Evolutionary conservation across 2,113 vertebrate species (phyloP), one percentile per base, ranked within the genome.

Genomic region (Hirundichthys speculiger): DNA sequence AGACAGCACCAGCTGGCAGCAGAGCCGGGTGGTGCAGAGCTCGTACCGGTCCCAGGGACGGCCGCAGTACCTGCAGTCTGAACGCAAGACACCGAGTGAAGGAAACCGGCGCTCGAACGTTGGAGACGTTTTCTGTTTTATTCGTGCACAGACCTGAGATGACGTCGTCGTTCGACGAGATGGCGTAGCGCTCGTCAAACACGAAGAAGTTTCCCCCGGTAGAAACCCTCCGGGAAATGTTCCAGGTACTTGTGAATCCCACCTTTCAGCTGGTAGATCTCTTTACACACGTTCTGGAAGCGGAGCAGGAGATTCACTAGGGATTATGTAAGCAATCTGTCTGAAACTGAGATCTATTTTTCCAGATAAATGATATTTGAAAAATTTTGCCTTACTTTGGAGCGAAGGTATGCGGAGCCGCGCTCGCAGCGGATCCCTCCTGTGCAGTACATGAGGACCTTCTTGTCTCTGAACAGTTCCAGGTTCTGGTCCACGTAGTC

Each of bases 171-270:
- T 96, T 98, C 76, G 94, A 96, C 73, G 92, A 91, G 75, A 99
- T 95, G 79, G 96, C 75, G n/a, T 94, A 98, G 60, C 97, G 96
- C 40, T 96, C 94, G 73, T 99, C 98, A 78, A 99, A 99, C 41
- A 99, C 96, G 79, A 99, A 99, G 47, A n/a, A 99, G 93, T 84
- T 99, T 99, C 41, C 97, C 97, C 18, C 93, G 92, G 86, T 96
- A 99, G 90, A 96, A 98, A 12, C 98, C 98, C 16, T 97, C 89
- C 1, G 98, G 96, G 88, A 95, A 99, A 64, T 88, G 91, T 83
- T 99, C 96, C 81, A 99, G 87, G 80, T 99, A 99, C 64, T 95
- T 98, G 85, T 98, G 98, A 86, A 99, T 96, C 78, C 98, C 98
- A 21, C 98, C 97, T 88, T 96, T 96, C 62, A 99, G 94, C 89